phyloP scores from a whole-genome alignment of 2,888 invertebrate genomes.

The Drosophila barbarae region DNA sequence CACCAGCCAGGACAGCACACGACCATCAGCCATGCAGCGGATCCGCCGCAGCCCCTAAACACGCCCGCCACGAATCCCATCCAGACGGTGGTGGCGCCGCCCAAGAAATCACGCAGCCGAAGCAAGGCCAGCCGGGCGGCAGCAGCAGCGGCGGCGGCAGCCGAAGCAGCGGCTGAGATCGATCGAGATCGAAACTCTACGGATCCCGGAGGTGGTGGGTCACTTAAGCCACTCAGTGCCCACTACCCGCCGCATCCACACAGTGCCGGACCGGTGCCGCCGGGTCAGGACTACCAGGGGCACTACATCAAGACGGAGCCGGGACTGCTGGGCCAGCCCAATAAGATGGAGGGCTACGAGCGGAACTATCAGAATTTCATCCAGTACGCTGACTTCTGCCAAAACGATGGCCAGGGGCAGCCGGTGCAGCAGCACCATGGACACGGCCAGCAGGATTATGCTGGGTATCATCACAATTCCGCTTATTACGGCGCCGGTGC shows the following conservation, averaged over 20 bases:
- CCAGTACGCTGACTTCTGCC: slow-evolving; percentile 80
- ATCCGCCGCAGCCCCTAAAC: slow-evolving; percentile 45
- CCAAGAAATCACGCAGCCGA: slow-evolving; percentile 71
- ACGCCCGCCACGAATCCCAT: slow-evolving; percentile 14
- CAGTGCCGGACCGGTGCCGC: slow-evolving; percentile 54
- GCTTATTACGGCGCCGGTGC: slow-evolving; percentile 75
- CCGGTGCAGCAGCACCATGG: slow-evolving; percentile 68
- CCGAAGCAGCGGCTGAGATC: slow-evolving; percentile 69
- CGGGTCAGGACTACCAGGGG: slow-evolving; percentile 71
- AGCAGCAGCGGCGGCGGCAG: slow-evolving; percentile 64
- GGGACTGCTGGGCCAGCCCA: slow-evolving; percentile 77
- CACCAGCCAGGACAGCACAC: slow-evolving; percentile 74
- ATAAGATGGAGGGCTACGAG: slow-evolving; percentile 80
- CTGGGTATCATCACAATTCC: slow-evolving; percentile 74
- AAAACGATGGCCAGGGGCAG: slow-evolving; percentile 78
- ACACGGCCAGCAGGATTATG: slow-evolving; percentile 73
- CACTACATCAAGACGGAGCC: slow-evolving; percentile 79
- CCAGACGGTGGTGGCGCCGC: slow-evolving; percentile 34
- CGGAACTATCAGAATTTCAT: slow-evolving; percentile 80
- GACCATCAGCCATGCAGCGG: slow-evolving; percentile 63
- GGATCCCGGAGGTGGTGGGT: slow-evolving; percentile 74
- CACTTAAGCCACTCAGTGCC: slow-evolving; percentile 59
- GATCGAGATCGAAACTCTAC: slow-evolving; percentile 77
- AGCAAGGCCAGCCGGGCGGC: slow-evolving; percentile 72
- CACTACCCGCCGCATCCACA: slow-evolving; percentile 62